Percentiles rank a stretch among this genome's conserved stretches.
These are phyloP conservation scores for Drosophila insularis DNA, from an alignment of 1,140 invertebrate genomes.

Conservation along the genomic window DNA sequence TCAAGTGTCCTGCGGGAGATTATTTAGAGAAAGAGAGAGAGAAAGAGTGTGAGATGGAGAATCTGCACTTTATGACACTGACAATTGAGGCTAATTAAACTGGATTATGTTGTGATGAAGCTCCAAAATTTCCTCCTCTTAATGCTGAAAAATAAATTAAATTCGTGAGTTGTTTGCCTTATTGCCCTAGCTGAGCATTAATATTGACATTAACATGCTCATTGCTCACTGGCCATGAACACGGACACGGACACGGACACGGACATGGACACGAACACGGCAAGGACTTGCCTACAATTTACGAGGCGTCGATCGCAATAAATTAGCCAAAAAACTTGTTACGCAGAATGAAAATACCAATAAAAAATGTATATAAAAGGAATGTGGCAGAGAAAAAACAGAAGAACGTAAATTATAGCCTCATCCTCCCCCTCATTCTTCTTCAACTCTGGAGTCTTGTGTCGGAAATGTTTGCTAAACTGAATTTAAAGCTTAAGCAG, in stretches of 20 bases:
- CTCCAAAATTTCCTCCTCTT: constrained; percentile 18
- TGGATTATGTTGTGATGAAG: constrained; percentile 48
- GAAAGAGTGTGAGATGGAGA: constrained; percentile 4
- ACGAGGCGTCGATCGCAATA: constrained; percentile 60
- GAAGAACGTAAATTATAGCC: constrained; percentile 55
- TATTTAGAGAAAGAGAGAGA: not conserved
- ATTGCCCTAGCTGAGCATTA: constrained; percentile 38
- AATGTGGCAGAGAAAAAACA: constrained; percentile 49
- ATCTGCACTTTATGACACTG: constrained; percentile 64
- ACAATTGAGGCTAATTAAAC: constrained; percentile 65
- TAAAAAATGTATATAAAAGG: constrained; percentile 47
- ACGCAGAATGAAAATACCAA: constrained; percentile 66
- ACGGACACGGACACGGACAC: constrained; percentile 27
- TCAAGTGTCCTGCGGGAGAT: constrained; percentile 37
- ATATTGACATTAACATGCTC: constrained; percentile 62
- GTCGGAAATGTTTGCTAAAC: constrained; percentile 2
- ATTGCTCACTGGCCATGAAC: constrained; percentile 47
- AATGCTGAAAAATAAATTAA: constrained; percentile 55
- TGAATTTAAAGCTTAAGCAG: constrained; percentile 12
- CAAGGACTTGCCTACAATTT: constrained; percentile 44
- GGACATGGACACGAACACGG: constrained; percentile 20
- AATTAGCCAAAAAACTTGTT: constrained; percentile 68
- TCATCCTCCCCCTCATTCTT: no score
- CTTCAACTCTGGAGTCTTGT: no score
- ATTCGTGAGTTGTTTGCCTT: constrained; percentile 59